Conservation (phyloP, 2,797 vertebrate species). For the Pangasius sanitwongsei region DNA sequence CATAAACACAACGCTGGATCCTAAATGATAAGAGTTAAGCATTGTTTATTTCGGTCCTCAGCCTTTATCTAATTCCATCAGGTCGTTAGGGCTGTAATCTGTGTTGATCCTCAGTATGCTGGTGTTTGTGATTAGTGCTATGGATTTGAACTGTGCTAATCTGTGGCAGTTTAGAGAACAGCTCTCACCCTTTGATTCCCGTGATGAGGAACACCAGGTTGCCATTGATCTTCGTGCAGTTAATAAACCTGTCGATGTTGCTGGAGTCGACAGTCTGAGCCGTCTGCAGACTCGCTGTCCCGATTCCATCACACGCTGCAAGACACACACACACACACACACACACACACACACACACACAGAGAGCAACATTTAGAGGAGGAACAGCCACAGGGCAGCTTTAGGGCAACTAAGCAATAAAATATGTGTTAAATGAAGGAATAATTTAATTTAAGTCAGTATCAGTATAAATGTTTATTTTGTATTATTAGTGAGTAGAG, state of each 20-base stretch:
- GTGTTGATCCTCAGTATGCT: background rate
- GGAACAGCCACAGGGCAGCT: background rate
- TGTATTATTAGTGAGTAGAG: background rate
- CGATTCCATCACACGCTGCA: slow-evolving; percentile 93
- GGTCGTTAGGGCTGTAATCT: background rate
- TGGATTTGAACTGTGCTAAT: slow-evolving; percentile 12
- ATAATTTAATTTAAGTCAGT: background rate
- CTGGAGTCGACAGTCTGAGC: slow-evolving; percentile 96
- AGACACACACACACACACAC: slow-evolving; percentile 29
- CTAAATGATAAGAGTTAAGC: background rate
- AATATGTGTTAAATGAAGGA: slow-evolving; percentile 3
- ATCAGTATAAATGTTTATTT: background rate
- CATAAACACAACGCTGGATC: background rate
- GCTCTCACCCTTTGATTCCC: slow-evolving; percentile 94
- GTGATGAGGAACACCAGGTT: slow-evolving; percentile 98
- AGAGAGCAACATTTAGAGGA: background rate
- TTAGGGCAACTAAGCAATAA: background rate
- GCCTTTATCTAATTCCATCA: background rate
- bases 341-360: slow-evolving; percentile 9
- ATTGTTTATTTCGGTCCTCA: background rate
- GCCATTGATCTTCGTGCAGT: slow-evolving; percentile 99
- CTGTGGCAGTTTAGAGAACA: background rate
- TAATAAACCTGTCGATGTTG: slow-evolving; percentile 97
- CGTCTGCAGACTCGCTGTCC: slow-evolving; percentile 87
- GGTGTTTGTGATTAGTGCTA: background rate